Evolutionary conservation across 2,797 vertebrate species (phyloP).

Genomic region (Tympanoctomys barrerae): DNA sequence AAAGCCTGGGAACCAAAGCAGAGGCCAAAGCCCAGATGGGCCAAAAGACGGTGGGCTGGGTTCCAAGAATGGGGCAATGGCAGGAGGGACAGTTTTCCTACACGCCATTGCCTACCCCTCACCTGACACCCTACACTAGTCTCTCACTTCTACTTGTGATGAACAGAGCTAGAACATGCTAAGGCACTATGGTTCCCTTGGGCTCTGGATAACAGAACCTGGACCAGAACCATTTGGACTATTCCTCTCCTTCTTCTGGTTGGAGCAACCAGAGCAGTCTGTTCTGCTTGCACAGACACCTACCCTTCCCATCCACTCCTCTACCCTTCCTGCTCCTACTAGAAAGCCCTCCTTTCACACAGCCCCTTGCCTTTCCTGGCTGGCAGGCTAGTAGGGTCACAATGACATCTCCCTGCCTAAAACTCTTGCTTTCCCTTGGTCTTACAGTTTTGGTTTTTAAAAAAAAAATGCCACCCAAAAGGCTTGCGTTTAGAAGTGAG

Average conservation of each 20-base stretch:
- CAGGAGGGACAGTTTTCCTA: not conserved
- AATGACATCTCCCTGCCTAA: fast-evolving
- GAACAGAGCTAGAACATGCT: not conserved
- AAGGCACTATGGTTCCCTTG: fast-evolving
- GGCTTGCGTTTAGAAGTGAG: not conserved
- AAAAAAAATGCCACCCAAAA: not conserved
- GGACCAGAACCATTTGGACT: not conserved
- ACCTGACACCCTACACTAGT: not conserved
- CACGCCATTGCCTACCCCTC: fast-evolving
- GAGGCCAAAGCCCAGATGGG: slow-evolving; percentile 47
- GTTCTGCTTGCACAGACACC: not conserved
- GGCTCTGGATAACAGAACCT: not conserved
- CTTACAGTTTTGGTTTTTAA: not conserved
- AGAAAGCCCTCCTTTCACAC: not conserved
- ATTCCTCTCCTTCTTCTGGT: no score
- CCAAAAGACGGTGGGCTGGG: slow-evolving; percentile 78
- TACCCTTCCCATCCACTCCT: not conserved
- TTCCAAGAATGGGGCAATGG: not conserved
- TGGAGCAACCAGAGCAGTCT: not conserved
- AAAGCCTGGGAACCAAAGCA: slow-evolving; percentile 81
- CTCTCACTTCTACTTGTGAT: not conserved
- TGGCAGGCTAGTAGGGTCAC: not conserved
- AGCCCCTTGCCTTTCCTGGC: not conserved
- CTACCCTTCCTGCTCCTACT: not conserved
- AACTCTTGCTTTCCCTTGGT: not conserved